These are phyloP conservation scores for Tyto alba DNA, from an alignment of 2,113 vertebrate species.

Conservation along the genomic window DNA sequence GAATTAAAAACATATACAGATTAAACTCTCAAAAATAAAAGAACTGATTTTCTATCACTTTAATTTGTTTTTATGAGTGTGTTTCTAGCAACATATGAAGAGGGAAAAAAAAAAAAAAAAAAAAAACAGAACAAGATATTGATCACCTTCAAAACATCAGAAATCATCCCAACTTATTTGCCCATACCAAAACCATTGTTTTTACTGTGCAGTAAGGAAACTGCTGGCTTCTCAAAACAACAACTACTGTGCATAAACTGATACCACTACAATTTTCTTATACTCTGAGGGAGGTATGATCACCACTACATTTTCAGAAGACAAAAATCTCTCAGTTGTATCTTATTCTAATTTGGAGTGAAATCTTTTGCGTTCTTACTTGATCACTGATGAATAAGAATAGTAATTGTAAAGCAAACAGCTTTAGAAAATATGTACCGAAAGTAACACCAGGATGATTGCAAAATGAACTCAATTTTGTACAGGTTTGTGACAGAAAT, in stretches of 20 bases:
- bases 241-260: neutral
- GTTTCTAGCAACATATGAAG: neutral
- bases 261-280: neutral
- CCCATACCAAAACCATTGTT: neutral
- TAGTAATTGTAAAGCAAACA: neutral
- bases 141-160: neutral
- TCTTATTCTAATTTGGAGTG: neutral
- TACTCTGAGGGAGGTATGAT: neutral
- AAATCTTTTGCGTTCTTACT: neutral
- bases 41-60: neutral
- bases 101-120: neutral
- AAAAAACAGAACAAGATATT: neutral
- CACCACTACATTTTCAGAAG: neutral
- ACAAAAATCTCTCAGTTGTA: neutral
- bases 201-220: neutral
- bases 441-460: constrained; percentile 21
- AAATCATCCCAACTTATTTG: neutral
- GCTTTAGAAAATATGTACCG: neutral
- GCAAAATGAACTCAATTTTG: neutral
- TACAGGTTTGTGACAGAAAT: neutral
- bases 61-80: neutral
- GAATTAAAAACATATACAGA: neutral
- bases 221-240: neutral
- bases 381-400: neutral
- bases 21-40: neutral